These are phyloP conservation scores for Erebia epiphron DNA, from an alignment of 2,888 invertebrate genomes.

Conservation along the genomic window DNA sequence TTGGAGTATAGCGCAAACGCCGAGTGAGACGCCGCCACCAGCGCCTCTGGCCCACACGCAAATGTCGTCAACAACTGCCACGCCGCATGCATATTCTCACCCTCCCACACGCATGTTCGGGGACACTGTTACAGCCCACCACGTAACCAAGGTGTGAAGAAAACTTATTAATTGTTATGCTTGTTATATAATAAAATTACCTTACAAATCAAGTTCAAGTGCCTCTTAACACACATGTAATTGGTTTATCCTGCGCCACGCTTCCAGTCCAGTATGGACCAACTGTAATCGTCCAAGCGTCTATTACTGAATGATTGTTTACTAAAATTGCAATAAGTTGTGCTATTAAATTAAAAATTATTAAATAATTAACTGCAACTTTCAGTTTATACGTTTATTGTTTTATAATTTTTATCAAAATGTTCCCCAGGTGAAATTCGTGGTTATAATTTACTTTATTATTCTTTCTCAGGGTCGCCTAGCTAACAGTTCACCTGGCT, in stretches of 20 bases:
- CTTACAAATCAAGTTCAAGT: not conserved
- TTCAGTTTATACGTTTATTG: not conserved
- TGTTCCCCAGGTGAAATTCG: not conserved
- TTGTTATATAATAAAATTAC: not conserved
- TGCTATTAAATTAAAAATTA: no score
- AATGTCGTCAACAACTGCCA: constrained; percentile 55
- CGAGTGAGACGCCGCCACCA: constrained; percentile 71
- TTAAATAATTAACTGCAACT: no score
- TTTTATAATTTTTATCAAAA: not conserved
- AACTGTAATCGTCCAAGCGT: no score
- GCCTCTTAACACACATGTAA: no score
- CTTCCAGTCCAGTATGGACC: no score
- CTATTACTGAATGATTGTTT: no score
- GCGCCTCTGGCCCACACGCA: constrained; percentile 75
- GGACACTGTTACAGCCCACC: constrained; percentile 84
- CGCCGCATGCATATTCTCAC: constrained; percentile 71
- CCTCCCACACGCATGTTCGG: constrained; percentile 89
- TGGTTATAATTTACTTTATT: not conserved
- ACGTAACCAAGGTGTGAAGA: constrained; percentile 68
- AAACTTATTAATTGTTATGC: not conserved
- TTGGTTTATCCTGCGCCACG: no score
- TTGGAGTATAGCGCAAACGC: constrained; percentile 73
- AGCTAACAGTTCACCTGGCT: constrained; percentile 81
- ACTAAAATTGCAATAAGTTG: no score
- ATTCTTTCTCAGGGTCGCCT: constrained; percentile 63